Conservation (phyloP, 2,797 vertebrate genomes). For the Orestias chungarensis region DNA sequence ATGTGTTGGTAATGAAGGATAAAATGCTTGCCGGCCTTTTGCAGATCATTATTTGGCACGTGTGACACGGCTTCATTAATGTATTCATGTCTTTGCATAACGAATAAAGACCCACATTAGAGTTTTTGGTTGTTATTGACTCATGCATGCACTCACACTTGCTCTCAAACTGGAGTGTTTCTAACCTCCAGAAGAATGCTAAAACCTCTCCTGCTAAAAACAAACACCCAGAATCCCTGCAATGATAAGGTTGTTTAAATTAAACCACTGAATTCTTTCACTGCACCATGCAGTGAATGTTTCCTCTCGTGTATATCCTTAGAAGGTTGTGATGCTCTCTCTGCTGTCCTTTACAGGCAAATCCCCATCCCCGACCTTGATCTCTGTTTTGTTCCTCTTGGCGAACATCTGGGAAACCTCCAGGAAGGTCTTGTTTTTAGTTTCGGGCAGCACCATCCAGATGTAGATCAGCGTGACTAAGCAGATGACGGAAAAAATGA, state of each 20-base stretch:
- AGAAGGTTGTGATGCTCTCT: conserved; percentile 67
- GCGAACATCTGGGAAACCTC: conserved; percentile 90
- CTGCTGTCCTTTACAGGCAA: conserved; percentile 50
- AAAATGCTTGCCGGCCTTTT: conserved; percentile 20
- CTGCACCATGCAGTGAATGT: conserved; percentile 1
- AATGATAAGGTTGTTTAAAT: conserved; percentile 26
- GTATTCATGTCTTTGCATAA: conserved; percentile 47
- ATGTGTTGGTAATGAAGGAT: conserved; percentile 8
- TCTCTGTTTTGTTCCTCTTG: conserved; percentile 86
- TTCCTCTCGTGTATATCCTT: conserved; percentile 48
- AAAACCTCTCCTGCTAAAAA: conserved; percentile 4
- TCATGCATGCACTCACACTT: neutral
- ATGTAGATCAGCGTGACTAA: conserved; percentile 84
- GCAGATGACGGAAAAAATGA: conserved; percentile 88
- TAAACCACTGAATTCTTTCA: conserved; percentile 19
- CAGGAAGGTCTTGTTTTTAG: conserved; percentile 91
- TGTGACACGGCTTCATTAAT: conserved; percentile 20
- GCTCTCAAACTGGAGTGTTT: conserved; percentile 1
- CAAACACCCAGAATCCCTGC: conserved; percentile 14
- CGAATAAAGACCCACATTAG: conserved; percentile 62
- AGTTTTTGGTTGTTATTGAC: conserved; percentile 31
- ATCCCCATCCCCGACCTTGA: conserved; percentile 68
- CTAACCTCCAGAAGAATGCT: conserved; percentile 7
- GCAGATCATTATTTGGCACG: conserved; percentile 27
- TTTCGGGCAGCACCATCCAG: conserved; percentile 89